Evolutionary conservation across 2,113 vertebrate genomes (phyloP), one percentile per base, ranked within the genome.

Genomic region (Procavia capensis): DNA sequence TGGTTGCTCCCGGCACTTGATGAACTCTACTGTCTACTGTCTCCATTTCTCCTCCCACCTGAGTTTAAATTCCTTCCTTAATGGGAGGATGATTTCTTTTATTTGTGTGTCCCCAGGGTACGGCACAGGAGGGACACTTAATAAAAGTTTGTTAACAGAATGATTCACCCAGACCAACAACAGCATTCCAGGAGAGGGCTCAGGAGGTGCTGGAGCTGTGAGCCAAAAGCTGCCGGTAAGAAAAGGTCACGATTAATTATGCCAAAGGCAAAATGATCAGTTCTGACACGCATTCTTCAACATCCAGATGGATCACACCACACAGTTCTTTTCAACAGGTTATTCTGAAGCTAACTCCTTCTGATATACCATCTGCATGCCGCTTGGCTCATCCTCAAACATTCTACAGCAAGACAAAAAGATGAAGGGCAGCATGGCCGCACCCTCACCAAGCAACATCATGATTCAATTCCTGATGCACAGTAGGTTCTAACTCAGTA

Each of bases 161-260:
- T 45, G 45, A 93, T 78, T 87, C 76, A 29, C 7, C 11, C 3
- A 75, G 75, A 88, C 45, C 34, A 39, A 0, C 14, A 68, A 61
- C 27, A 61, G 70, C 80, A 86, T 36, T 89, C 59, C 36, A 87
- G 68, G 36, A 90, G 45, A 22, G n/a, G 5, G 7, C 47, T 80
- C 41, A 83, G 84, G 75, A 93, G 59, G 66, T n/a, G 63, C 57
- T 34, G 75, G 93, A 41, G 24, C 31, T 61, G 36, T 27, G 74
- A 94, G 86, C 81, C 61, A 72, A 92, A 92, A 10, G 29, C 45
- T 34, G 59, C 14, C 47, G 10, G 43, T 34, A 34, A 91, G 36
- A 50, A 90, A 91, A 94, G 90, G 92, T 88, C 96, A 92, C 66
- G 29, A 74, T 72, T 85, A 94, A 88, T 90, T 63, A 95, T 57